Conservation (phyloP, 2,797 vertebrate genomes). For the Emys orbicularis region DNA sequence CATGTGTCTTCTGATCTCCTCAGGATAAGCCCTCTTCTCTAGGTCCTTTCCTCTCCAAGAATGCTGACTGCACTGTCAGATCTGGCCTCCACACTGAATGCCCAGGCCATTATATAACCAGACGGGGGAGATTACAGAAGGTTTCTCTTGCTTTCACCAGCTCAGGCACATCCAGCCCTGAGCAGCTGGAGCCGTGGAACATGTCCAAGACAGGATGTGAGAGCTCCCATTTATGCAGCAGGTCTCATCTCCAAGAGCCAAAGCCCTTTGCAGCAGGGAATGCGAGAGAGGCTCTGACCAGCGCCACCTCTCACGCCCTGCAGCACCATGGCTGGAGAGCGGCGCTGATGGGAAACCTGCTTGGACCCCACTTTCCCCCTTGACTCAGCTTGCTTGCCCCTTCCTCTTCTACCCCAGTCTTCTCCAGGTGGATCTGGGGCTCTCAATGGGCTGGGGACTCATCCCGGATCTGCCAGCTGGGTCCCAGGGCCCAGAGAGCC, state of each 20-base stretch:
- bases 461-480: no score
- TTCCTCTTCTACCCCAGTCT: background rate
- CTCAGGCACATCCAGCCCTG: no score
- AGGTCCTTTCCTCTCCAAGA: background rate
- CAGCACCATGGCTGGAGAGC: background rate
- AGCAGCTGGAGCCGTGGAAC: background rate
- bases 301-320: no score
- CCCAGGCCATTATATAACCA: background rate
- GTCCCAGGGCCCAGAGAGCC: background rate
- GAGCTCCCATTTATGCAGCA: background rate
- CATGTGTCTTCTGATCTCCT: background rate
- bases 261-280: background rate
- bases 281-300: background rate
- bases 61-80: background rate
- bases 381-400: background rate
- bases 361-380: background rate
- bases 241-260: background rate
- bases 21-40: background rate
- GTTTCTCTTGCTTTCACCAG: background rate
- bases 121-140: background rate
- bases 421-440: background rate
- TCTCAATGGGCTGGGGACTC: background rate
- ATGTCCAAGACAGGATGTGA: background rate
- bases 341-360: background rate
- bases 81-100: background rate